phyloP scores from a whole-genome alignment of 2,113 vertebrate species.

The Pelusios castaneus region DNA sequence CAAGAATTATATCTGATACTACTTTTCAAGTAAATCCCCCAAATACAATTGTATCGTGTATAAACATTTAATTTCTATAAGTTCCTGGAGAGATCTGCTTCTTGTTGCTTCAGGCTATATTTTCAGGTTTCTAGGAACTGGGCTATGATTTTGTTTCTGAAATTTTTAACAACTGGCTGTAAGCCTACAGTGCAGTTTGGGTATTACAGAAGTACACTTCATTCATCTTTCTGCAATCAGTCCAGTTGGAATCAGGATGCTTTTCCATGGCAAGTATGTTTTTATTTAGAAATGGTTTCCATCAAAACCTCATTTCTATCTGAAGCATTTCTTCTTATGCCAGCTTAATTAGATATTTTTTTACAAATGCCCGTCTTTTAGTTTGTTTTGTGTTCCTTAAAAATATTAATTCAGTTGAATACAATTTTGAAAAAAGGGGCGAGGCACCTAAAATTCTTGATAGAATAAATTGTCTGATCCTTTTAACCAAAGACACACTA shows the following conservation, averaged over 20 bases:
- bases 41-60: constrained; percentile 37
- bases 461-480: not conserved
- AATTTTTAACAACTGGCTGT: constrained; percentile 63
- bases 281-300: constrained; percentile 45
- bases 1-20: constrained; percentile 2
- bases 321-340: constrained; percentile 45
- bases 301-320: constrained; percentile 23
- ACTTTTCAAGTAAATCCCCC: constrained; percentile 45
- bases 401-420: not conserved
- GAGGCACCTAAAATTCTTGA: not conserved
- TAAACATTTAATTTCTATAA: constrained; percentile 12
- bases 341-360: constrained; percentile 38
- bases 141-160: constrained; percentile 46
- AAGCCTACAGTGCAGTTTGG: constrained; percentile 45
- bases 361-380: constrained; percentile 21
- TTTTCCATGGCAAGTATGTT: constrained; percentile 43
- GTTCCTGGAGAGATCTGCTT: constrained; percentile 34
- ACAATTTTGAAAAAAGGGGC: not conserved
- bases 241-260: constrained; percentile 56
- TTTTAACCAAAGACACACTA: not conserved
- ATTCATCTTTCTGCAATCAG: constrained; percentile 42
- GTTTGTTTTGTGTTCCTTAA: constrained; percentile 23
- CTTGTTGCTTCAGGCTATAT: constrained; percentile 18
- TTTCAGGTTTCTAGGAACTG: constrained; percentile 21
- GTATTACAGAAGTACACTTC: constrained; percentile 39